Evolutionary conservation across 2,888 invertebrate genomes (phyloP), one percentile per base, ranked within the genome.

Genomic region (Parascotia fuliginaria): DNA sequence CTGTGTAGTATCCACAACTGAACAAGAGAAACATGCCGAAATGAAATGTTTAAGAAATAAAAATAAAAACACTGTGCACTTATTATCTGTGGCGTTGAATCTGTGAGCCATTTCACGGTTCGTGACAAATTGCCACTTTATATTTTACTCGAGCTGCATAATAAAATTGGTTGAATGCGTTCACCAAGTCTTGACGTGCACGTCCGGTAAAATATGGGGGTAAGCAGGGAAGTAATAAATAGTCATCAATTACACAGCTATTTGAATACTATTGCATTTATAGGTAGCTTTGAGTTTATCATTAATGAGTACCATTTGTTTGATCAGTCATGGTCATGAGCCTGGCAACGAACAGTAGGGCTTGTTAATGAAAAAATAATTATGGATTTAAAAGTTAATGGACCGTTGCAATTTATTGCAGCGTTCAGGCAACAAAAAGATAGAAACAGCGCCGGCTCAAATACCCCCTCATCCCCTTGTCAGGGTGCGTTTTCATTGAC

Each of bases 101-200:
- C 67, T 66, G 74, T 64, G 57, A 66, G 62, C 66, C 75, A 69
- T 55, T 62, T 66, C 50, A 65, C 55, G 36, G 53, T 64, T 38
- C 44, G 65, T 75, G 77, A 75, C 71, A 75, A 75, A 77, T 75
- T 66, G 71, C 71, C 67, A 65, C 67, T 69, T 70, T 67, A 63
- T 62, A 66, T 71, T 76, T 74, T 75, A 78, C 76, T 70, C 67
- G 66, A 55, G 51, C 62, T 62, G 61, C 55, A 63, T 66, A 60
- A 62, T 66, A 67, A 60, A 70, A 60, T 58, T 64, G 71, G 64
- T 56, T 53, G 57, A 70, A 52, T 55, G 63, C 52, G 49, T 48
- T 13, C 51, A 44, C 57, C 58, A 60, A 55, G 57, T 60, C 60
- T 65, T 65, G 51, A 65, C 65, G 50, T 51, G 42, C 31, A 49